These are phyloP conservation scores for Patagioenas fasciata DNA, from an alignment of 2,113 vertebrate species.

Conservation along the genomic window DNA sequence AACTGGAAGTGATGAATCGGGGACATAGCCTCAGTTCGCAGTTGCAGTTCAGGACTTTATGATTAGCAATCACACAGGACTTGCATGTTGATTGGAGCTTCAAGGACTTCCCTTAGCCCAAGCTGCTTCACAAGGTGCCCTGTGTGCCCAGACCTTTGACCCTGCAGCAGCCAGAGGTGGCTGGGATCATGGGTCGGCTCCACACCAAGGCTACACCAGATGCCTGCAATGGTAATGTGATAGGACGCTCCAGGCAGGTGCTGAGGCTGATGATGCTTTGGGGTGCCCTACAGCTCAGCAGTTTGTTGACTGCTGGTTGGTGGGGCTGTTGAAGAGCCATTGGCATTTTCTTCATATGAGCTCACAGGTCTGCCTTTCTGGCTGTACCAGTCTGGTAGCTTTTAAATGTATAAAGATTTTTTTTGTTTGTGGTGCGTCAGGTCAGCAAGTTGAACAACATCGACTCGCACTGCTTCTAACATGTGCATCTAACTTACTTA, in stretches of 20 bases:
- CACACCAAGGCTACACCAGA: fast-evolving
- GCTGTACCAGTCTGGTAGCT: background rate
- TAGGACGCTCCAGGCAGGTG: background rate
- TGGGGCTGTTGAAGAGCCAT: background rate
- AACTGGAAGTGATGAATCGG: background rate
- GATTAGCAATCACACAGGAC: background rate
- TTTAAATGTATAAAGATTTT: background rate
- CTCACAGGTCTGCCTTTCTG: background rate
- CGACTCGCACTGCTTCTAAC: background rate
- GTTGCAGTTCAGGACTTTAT: background rate
- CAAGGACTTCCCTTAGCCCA: background rate
- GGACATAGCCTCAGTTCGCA: background rate
- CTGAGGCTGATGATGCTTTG: background rate
- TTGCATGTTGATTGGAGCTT: background rate
- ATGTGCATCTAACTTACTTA: background rate
- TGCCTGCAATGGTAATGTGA: background rate
- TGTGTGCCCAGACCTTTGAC: background rate
- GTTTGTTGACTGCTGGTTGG: background rate
- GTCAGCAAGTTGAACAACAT: background rate
- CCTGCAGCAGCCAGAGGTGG: background rate
- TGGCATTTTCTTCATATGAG: background rate
- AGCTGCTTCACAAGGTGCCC: fast-evolving
- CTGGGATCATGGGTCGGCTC: fast-evolving
- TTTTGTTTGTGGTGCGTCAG: background rate
- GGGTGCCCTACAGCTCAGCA: background rate